Base-by-base conservation (phyloP, 2,888 invertebrate genomes). In the Meghimatium bilineatum region DNA sequence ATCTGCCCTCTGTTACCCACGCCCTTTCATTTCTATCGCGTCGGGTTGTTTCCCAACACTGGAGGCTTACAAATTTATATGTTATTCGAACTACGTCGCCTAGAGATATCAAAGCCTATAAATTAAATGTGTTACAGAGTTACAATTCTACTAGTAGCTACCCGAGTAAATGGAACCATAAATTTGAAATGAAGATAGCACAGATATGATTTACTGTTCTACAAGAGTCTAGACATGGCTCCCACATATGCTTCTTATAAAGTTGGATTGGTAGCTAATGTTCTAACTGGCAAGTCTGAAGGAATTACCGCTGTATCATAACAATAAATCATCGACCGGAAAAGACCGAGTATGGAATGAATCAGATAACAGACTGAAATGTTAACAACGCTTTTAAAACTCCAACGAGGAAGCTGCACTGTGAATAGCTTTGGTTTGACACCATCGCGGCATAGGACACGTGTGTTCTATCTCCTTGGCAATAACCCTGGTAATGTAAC, bases 201-300 rank as follows among this genome's bases (percentile, higher is more conserved):
- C 23, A 20, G 36, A 26, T n/a, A 71, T 71, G 71, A 71, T 71
- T 71, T 71, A 71, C 71, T 71, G n/a, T 56, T 71, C 1, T 36
- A 71, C 8, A 29, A 44, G 12, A 12, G 44, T 44, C 71, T 71
- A 71, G 71, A 71, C 71, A 3, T 38, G 32, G 34, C 32, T 71
- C 38, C 36, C 71, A 71, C 71, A 71, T 36, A 26, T 71, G 71
- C 36, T 71, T 17, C 23, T 6, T 6, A 38, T 36, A 71, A 38
- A 1, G 14, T 71, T 8, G 36, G 71, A 71, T 26, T 38, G 38
- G 71, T 17, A 38, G 36, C 38, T 38, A 71, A 36, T 71, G 71
- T 71, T 38, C 12, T 36, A 71, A 38, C 71, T 71, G 26, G 38
- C 23, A 38, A 38, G 71, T 5, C 38, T 71, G 26, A 26, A 71